Evolutionary conservation across 1,140 invertebrate genomes (phyloP).

Genomic region (Lordiphosa clarofinis): DNA sequence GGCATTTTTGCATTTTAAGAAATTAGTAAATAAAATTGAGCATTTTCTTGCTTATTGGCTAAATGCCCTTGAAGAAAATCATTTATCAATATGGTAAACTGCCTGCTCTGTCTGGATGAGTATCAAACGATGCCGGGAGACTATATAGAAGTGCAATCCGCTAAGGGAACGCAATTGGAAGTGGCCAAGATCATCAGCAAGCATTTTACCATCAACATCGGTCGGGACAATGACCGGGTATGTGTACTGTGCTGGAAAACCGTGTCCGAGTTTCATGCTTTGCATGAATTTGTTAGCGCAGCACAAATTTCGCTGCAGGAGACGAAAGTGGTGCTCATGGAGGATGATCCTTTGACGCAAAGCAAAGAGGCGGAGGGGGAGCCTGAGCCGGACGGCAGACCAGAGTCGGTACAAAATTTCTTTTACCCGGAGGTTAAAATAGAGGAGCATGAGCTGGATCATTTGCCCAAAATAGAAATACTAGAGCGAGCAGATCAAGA

Average conservation of each 20-base stretch:
- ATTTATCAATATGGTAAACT: conserved; percentile 19
- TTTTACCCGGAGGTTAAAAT: conserved; percentile 71
- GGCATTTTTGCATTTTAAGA: conserved; percentile 3
- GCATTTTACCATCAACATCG: conserved; percentile 42
- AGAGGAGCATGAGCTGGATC: conserved; percentile 69
- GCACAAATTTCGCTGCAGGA: conserved; percentile 55
- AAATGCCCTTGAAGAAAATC: conserved; percentile 10
- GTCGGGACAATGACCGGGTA: conserved; percentile 33
- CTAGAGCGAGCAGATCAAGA: conserved; percentile 29
- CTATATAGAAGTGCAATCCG: conserved; percentile 44
- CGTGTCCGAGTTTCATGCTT: conserved; percentile 56
- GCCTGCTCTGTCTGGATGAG: conserved; percentile 60
- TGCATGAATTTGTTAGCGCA: conserved; percentile 62
- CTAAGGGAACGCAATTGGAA: conserved; percentile 32
- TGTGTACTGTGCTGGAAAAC: conserved; percentile 63
- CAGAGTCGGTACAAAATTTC: conserved; percentile 28
- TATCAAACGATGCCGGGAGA: conserved; percentile 24
- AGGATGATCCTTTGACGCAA: conserved; percentile 59
- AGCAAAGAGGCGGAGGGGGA: conserved; percentile 18
- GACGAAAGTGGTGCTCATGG: conserved; percentile 46
- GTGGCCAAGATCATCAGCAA: conserved; percentile 46
- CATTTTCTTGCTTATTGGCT: background rate
- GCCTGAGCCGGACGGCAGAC: conserved; percentile 14
- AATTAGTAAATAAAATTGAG: conserved; percentile 5
- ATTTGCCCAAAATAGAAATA: conserved; percentile 70